phyloP scores from a whole-genome alignment of 2,113 vertebrate genomes.

The Corvus moneduloides region DNA sequence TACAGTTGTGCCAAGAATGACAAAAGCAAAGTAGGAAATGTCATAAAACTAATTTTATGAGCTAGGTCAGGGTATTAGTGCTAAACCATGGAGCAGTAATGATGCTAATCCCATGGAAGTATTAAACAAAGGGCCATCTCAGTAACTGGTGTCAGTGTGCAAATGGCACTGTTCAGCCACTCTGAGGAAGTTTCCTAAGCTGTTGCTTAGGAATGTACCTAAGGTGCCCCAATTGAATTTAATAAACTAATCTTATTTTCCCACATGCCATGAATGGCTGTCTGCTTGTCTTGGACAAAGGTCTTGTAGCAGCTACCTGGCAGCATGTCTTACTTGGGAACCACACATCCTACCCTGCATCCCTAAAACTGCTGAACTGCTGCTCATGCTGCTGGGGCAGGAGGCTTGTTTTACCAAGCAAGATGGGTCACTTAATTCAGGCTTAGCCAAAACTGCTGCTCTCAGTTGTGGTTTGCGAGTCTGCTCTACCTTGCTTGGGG shows the following conservation, averaged over 20 bases:
- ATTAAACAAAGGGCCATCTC: conserved; percentile 44
- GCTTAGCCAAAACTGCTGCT: neutral
- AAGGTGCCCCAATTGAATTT: conserved; percentile 10
- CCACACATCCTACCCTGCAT: neutral
- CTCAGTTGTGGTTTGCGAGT: neutral
- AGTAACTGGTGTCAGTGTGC: conserved; percentile 44
- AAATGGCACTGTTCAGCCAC: neutral
- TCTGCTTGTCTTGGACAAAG: neutral
- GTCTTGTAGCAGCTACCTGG: neutral
- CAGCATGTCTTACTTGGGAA: neutral
- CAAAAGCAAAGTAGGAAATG: conserved; percentile 56
- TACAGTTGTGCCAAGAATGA: conserved; percentile 58
- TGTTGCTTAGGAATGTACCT: conserved; percentile 26
- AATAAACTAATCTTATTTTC: conserved; percentile 51
- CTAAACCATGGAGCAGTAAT: conserved; percentile 32
- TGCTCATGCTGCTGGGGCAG: neutral
- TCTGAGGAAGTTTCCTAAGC: neutral
- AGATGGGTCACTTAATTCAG: neutral
- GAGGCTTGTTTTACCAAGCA: neutral
- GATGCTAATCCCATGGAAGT: conserved; percentile 31
- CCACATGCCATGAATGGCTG: neutral
- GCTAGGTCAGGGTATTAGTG: conserved; percentile 22
- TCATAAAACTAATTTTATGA: conserved; percentile 59
- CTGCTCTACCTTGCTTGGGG: neutral
- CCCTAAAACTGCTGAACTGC: neutral